Conservation (phyloP, 2,113 vertebrate genomes). For the Tragelaphus scriptus region DNA sequence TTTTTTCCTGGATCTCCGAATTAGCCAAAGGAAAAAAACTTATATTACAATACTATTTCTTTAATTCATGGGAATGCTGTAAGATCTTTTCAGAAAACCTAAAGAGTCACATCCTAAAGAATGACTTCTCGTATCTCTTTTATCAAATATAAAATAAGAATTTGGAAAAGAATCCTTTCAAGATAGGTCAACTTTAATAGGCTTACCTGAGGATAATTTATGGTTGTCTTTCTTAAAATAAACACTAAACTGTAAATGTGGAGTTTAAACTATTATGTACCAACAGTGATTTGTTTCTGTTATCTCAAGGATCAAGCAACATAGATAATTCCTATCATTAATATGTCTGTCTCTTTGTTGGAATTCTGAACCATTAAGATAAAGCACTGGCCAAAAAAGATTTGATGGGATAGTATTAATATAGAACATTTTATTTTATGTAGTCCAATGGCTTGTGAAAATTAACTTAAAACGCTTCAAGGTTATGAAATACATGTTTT, state of each 20-base stretch:
- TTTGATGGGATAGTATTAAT: not conserved
- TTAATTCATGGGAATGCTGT: not conserved
- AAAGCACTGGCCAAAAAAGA: not conserved
- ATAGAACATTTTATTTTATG: not conserved
- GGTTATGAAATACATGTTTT: not conserved
- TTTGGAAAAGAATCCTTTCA: constrained; percentile 6
- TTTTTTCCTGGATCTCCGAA: not conserved
- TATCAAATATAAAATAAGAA: not conserved
- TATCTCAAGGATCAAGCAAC: not conserved
- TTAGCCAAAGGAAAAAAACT: not conserved
- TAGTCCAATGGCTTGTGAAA: not conserved
- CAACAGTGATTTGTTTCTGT: not conserved
- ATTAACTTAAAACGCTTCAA: not conserved
- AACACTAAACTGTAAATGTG: not conserved
- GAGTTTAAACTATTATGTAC: not conserved
- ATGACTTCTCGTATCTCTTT: not conserved
- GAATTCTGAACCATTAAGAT: not conserved
- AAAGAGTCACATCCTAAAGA: not conserved
- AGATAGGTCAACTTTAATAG: not conserved
- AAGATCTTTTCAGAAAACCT: not conserved
- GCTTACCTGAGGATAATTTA: not conserved
- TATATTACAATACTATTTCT: not conserved
- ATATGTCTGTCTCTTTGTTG: not conserved
- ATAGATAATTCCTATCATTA: not conserved
- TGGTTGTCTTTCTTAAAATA: not conserved